These are phyloP conservation scores for Drosophila rhopaloa DNA, from an alignment of 1,140 invertebrate species.

Conservation along the genomic window DNA sequence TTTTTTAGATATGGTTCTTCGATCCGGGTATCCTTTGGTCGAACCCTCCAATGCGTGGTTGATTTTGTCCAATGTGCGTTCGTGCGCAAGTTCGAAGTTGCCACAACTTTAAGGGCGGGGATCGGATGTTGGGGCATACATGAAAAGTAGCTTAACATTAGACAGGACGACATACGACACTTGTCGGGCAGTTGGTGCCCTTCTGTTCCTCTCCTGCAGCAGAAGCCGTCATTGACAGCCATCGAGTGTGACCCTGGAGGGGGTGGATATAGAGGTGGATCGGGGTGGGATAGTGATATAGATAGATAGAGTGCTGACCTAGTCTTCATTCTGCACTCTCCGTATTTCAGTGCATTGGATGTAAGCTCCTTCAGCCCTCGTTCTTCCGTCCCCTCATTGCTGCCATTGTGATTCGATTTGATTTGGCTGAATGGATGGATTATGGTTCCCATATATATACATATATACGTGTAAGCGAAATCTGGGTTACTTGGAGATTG, in stretches of 20 bases:
- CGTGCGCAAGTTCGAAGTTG: conserved; percentile 51
- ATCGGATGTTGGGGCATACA: conserved; percentile 51
- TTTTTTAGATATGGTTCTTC: too few relatives aligned
- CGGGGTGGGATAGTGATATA: conserved; percentile 9
- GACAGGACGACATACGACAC: conserved; percentile 74
- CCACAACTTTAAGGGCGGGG: conserved; percentile 17
- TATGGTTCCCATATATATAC: conserved; percentile 19
- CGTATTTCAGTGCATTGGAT: conserved; percentile 39
- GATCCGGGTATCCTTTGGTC: not conserved
- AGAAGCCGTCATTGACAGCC: conserved; percentile 56
- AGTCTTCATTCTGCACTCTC: conserved; percentile 18
- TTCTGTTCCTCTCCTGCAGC: conserved; percentile 17
- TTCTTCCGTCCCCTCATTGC: conserved; percentile 10
- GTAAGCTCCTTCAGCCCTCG: conserved; percentile 35
- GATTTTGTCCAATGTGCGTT: conserved; percentile 40
- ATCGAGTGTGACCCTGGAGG: conserved; percentile 36
- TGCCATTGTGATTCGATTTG: conserved; percentile 60
- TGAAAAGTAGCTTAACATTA: conserved; percentile 81
- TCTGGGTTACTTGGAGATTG: conserved; percentile 42
- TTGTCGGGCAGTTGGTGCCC: conserved; percentile 58
- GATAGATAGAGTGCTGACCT: conserved; percentile 35
- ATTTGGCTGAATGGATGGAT: conserved; percentile 50
- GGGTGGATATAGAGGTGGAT: conserved; percentile 2
- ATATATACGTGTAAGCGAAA: conserved; percentile 6
- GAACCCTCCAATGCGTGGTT: conserved; percentile 1